These are phyloP conservation scores for Megaceryle maxima DNA, from an alignment of 2,113 vertebrate species.

Conservation along the genomic window DNA sequence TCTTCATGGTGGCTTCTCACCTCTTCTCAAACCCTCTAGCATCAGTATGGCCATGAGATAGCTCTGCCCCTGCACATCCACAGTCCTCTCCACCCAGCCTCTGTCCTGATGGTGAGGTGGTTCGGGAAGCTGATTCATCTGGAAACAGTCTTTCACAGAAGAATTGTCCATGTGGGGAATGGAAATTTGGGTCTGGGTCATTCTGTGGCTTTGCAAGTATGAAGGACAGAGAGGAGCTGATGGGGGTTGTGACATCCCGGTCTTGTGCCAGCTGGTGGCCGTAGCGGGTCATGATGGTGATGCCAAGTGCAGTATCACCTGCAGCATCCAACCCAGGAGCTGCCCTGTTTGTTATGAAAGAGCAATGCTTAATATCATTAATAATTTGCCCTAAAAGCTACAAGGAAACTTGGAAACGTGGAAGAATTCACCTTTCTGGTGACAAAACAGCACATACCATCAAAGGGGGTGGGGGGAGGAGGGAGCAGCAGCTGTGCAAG, in stretches of 20 bases:
- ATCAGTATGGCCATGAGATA: rapidly evolving
- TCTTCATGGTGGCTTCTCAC: not conserved
- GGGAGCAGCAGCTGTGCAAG: not conserved
- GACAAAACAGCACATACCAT: not conserved
- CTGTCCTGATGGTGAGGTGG: not conserved
- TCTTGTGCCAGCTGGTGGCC: rapidly evolving
- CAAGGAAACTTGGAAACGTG: rapidly evolving
- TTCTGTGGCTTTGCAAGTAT: not conserved
- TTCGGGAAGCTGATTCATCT: not conserved
- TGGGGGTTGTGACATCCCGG: not conserved
- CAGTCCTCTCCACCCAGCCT: not conserved
- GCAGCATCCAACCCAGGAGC: not conserved
- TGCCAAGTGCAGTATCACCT: not conserved
- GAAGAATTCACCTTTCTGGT: not conserved
- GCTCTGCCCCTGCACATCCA: rapidly evolving
- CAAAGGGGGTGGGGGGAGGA: not conserved
- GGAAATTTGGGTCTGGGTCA: not conserved
- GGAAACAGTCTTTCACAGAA: not conserved
- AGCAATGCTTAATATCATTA: not conserved
- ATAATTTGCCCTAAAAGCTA: not conserved
- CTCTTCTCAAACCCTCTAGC: not conserved
- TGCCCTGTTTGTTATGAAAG: not conserved
- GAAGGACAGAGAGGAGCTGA: not conserved
- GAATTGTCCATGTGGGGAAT: not conserved
- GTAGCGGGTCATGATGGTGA: rapidly evolving